These are phyloP conservation scores for Heliconius ismenius DNA, from an alignment of 2,888 invertebrate genomes.

Conservation along the genomic window DNA sequence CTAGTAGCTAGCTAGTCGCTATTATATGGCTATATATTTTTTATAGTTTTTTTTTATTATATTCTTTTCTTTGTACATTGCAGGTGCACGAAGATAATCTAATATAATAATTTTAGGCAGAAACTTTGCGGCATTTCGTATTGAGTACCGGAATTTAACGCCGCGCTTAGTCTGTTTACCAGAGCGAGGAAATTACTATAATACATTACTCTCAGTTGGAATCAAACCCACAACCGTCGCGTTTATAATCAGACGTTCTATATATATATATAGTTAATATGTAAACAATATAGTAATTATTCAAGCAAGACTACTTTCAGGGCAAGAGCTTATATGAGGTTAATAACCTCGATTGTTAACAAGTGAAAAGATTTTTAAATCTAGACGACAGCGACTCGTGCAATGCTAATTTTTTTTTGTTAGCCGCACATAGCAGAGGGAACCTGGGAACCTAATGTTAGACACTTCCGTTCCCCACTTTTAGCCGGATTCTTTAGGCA, in stretches of 20 bases:
- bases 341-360: background rate
- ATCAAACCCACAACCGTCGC: background rate
- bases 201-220: background rate
- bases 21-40: background rate
- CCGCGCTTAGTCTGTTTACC: background rate
- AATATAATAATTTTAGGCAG: no score
- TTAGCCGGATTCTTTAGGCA: no score
- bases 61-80: no score
- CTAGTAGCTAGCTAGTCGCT: background rate
- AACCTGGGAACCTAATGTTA: no score
- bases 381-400: no score
- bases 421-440: no score
- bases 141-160: background rate
- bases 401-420: no score
- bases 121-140: background rate
- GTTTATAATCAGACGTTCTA: background rate
- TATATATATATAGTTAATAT: background rate
- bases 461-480: no score
- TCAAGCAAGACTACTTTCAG: background rate
- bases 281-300: background rate
- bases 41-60: background rate
- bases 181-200: no score
- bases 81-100: no score
- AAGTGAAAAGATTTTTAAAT: no score
- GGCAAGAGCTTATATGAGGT: background rate